Percentiles rank a stretch among this genome's conserved stretches.
phyloP scores from a whole-genome alignment of 2,797 vertebrate genomes.

The Crenichthys baileyi region DNA sequence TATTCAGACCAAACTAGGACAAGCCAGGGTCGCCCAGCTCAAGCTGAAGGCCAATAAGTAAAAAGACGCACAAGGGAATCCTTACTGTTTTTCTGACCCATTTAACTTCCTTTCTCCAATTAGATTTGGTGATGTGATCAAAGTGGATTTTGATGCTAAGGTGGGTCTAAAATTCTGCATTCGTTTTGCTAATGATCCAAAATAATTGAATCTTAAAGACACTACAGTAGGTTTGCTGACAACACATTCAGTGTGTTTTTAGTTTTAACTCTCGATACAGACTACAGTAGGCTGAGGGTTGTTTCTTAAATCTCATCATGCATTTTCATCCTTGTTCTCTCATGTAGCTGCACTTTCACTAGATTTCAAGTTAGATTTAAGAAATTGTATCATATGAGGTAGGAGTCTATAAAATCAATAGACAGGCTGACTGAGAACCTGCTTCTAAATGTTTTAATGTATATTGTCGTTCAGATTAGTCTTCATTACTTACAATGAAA shows the following conservation, averaged over 20 bases:
- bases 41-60: slow-evolving; percentile 74
- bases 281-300: slow-evolving; percentile 7
- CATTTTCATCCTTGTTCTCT: slow-evolving; percentile 39
- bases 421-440: slow-evolving; percentile 11
- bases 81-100: slow-evolving; percentile 30
- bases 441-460: slow-evolving; percentile 21
- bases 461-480: slow-evolving; percentile 33
- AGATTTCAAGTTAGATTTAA: slow-evolving; percentile 15
- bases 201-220: background rate
- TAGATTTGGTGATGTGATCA: background rate
- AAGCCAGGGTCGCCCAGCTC: slow-evolving; percentile 86
- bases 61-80: slow-evolving; percentile 35
- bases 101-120: slow-evolving; percentile 41
- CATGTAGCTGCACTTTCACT: slow-evolving; percentile 27
- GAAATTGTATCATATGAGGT: background rate
- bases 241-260: slow-evolving; percentile 33
- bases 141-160: background rate
- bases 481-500: slow-evolving; percentile 38
- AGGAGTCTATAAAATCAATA: slow-evolving; percentile 6
- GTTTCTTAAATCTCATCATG: slow-evolving; percentile 50
- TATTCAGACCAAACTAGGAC: slow-evolving; percentile 83
- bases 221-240: slow-evolving; percentile 23
- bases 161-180: background rate
- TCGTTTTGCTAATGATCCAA: background rate
- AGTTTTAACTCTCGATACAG: slow-evolving; percentile 4